Evolutionary conservation across 2,797 vertebrate species (phyloP).

Genomic region (Gouania willdenowi): DNA sequence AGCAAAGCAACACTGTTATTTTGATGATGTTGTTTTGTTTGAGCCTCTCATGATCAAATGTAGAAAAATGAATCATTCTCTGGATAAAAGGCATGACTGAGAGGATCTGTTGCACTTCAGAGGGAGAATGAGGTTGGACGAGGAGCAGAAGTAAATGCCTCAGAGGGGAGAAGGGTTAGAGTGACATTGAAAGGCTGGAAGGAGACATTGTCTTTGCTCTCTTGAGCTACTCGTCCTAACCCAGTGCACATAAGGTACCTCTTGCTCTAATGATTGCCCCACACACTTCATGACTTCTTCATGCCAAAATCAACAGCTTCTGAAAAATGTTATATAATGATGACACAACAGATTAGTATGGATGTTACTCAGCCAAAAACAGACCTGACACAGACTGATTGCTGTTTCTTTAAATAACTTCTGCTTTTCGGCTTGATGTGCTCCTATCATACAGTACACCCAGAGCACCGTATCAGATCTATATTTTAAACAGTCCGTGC

Average conservation of each 20-base stretch:
- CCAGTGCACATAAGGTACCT: slow-evolving; percentile 15
- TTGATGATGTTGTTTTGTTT: too few species aligned
- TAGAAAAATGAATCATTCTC: slow-evolving; percentile 6
- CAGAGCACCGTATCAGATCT: slow-evolving; percentile 53
- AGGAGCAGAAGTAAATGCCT: slow-evolving; percentile 24
- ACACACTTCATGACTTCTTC: slow-evolving; percentile 20
- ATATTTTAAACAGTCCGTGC: slow-evolving; percentile 61
- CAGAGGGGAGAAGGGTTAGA: slow-evolving; percentile 31
- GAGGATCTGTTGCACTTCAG: slow-evolving; percentile 17
- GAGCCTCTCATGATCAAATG: too few species aligned
- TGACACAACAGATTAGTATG: background rate
- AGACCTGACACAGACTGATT: background rate
- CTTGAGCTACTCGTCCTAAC: slow-evolving; percentile 29
- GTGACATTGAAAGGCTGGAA: slow-evolving; percentile 50
- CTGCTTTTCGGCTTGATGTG: slow-evolving; percentile 8
- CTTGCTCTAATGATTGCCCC: slow-evolving; percentile 41
- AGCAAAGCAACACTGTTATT: too few species aligned
- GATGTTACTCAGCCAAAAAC: background rate
- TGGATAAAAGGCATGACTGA: slow-evolving; percentile 25
- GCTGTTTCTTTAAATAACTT: slow-evolving; percentile 1
- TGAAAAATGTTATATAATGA: slow-evolving; percentile 20
- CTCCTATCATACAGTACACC: slow-evolving; percentile 43
- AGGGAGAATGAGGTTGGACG: slow-evolving; percentile 23
- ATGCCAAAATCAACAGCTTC: slow-evolving; percentile 6
- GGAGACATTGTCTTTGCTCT: slow-evolving; percentile 30